phyloP scores from a whole-genome alignment of 35 echinoderm and acorn worm genomes.

The Apostichopus parvimensis region DNA sequence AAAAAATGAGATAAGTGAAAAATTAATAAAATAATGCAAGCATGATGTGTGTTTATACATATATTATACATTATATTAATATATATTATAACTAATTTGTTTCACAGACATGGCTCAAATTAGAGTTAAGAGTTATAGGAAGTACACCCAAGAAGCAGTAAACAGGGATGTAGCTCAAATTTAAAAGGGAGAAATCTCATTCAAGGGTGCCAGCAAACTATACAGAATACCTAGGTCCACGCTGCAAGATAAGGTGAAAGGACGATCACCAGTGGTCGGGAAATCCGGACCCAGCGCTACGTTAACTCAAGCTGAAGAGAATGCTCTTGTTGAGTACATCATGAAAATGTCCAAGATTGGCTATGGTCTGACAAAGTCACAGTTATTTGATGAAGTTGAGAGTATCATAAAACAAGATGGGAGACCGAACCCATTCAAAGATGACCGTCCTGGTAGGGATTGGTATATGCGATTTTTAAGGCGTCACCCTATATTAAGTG shows the following conservation, averaged over 20 bases:
- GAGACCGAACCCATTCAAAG: neutral
- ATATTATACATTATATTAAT: no score
- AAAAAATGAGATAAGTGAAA: no score
- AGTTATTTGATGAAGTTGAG: neutral
- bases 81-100: no score
- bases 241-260: neutral
- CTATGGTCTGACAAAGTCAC: neutral
- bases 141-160: neutral
- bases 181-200: neutral
- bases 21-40: no score
- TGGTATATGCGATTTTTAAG: neutral
- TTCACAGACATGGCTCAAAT: no score
- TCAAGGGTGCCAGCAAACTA: neutral
- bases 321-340: neutral
- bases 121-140: neutral
- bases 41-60: no score
- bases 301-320: neutral
- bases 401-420: neutral
- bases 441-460: neutral
- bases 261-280: neutral
- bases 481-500: neutral
- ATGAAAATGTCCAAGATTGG: neutral
- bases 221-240: constrained; percentile 11
- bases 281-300: neutral
- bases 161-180: neutral